Percentiles rank a stretch among this genome's conserved stretches.
Conservation (phyloP, 2,113 vertebrate genomes). For the Gopherus flavomarginatus region DNA sequence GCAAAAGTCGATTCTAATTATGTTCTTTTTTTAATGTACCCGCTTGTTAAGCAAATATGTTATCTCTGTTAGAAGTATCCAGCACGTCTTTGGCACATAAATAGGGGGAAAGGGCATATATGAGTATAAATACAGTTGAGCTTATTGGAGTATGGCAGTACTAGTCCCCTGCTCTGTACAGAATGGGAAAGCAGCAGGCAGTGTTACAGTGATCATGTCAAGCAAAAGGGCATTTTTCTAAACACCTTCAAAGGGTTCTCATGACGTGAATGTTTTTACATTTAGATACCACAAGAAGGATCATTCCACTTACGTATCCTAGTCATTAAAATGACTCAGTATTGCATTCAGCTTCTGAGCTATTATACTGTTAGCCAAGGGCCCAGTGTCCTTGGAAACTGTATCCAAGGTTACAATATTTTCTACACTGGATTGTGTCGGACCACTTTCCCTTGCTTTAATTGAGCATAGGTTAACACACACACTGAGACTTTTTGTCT, state of each 20-base stretch:
- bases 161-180: neutral
- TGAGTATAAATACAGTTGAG: neutral
- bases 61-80: neutral
- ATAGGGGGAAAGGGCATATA: neutral
- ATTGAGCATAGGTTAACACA: neutral
- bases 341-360: conserved; percentile 34
- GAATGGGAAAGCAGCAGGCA: neutral
- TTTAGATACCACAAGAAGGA: neutral
- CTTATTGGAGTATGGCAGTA: neutral
- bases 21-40: neutral
- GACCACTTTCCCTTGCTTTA: neutral
- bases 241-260: neutral
- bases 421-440: conserved; percentile 20
- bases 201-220: fast-evolving
- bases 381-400: conserved; percentile 76
- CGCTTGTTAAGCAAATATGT: neutral
- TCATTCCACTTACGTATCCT: fast-evolving
- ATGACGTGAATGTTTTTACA: neutral
- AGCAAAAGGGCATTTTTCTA: neutral
- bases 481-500: neutral
- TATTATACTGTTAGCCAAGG: conserved; percentile 41
- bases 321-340: conserved; percentile 27
- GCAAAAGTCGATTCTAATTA: neutral
- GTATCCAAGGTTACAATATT: conserved; percentile 83
- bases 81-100: neutral